A percentile compares a stretch with the other conserved stretches of the same genome.
These are phyloP conservation scores for Onthophagus sagittarius DNA, from an alignment of 2,888 invertebrate genomes.

Conservation along the genomic window DNA sequence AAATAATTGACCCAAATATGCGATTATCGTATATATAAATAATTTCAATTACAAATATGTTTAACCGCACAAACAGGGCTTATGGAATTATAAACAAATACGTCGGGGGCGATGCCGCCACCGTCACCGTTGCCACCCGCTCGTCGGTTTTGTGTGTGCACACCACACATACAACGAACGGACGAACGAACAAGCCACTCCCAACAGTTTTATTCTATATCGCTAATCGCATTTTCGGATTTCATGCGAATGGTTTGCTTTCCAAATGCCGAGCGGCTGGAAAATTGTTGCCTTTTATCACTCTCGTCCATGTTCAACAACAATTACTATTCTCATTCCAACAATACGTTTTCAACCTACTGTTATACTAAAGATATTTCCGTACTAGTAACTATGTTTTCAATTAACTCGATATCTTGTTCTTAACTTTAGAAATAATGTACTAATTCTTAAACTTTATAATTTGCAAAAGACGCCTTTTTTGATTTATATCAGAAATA, in stretches of 20 bases:
- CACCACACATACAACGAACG: not conserved
- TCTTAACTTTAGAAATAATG: too few relatives aligned
- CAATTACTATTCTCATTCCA: not conserved
- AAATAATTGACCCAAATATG: slow-evolving; percentile 26
- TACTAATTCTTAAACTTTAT: too few relatives aligned
- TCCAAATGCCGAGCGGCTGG: not conserved
- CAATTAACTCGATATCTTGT: too few relatives aligned
- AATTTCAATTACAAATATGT: slow-evolving; percentile 24
- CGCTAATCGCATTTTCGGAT: slow-evolving; percentile 11
- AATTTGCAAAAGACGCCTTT: too few relatives aligned
- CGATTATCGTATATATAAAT: slow-evolving; percentile 25
- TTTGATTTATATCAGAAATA: too few relatives aligned
- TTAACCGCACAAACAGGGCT: slow-evolving; percentile 20
- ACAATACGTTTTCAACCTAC: too few relatives aligned
- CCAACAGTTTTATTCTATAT: not conserved
- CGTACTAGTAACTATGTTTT: too few relatives aligned
- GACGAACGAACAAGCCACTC: not conserved
- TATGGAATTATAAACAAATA: slow-evolving; percentile 12
- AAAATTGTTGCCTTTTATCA: slow-evolving; percentile 3
- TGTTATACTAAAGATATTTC: too few relatives aligned
- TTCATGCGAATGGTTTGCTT: not conserved
- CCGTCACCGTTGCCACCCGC: not conserved
- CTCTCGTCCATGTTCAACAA: not conserved
- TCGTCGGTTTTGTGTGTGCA: not conserved
- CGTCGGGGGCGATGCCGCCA: not conserved